Evolutionary conservation across 92 coral and sea anemone genomes (phyloP).

Genomic region (Parazoanthus swiftii): DNA sequence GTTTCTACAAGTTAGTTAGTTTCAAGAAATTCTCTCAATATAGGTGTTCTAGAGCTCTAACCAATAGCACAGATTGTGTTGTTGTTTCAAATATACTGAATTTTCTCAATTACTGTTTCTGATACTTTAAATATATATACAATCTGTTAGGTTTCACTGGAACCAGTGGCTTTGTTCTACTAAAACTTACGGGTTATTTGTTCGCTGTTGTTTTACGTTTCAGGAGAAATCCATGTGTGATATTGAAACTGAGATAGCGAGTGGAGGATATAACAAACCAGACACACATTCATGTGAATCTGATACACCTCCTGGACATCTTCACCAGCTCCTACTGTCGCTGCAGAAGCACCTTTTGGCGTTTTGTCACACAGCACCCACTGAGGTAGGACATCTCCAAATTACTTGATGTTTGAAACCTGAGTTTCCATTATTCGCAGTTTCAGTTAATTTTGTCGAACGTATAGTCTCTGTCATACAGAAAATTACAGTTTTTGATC

Average conservation of each 20-base stretch:
- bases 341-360: slow-evolving; percentile 82
- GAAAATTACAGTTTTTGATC: no score
- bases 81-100: no score
- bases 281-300: slow-evolving; percentile 15
- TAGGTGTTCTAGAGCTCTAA: no score
- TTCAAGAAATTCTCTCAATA: no score
- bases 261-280: slow-evolving; percentile 18
- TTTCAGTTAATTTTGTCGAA: no score
- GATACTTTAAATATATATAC: no score
- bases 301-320: slow-evolving; percentile 48
- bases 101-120: no score
- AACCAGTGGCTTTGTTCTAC: background rate
- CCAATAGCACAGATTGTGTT: no score
- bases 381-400: slow-evolving; percentile 16
- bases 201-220: background rate
- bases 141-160: background rate
- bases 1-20: no score
- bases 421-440: background rate
- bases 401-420: background rate
- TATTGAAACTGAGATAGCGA: slow-evolving; percentile 46
- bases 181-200: background rate
- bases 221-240: slow-evolving; percentile 51
- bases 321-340: slow-evolving; percentile 65
- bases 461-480: no score
- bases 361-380: slow-evolving; percentile 57